Conservation (phyloP, 2,888 invertebrate species). For the Mylabris sibirica region DNA sequence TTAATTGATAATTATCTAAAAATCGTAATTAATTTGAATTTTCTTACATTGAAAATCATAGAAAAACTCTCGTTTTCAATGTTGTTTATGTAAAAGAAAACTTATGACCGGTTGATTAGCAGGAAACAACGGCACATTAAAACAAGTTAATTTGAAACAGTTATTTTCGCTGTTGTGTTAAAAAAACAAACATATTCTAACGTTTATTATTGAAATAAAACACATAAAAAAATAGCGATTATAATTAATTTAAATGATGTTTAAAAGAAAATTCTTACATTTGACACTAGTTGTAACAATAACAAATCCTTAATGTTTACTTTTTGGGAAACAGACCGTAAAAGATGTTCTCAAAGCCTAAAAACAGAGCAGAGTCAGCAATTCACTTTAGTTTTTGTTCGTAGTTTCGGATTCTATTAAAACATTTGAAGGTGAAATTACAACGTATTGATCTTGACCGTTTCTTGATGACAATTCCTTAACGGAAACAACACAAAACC, state of each 20-base stretch:
- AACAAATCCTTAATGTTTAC: background rate
- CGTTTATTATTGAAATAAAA: background rate
- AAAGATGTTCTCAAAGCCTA: background rate
- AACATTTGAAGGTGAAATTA: conserved; percentile 6
- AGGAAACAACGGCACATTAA: background rate
- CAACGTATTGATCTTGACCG: background rate
- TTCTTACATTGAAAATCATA: background rate
- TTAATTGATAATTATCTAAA: too few species aligned
- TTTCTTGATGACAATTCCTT: background rate
- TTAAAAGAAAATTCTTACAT: background rate
- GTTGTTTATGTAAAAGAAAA: background rate
- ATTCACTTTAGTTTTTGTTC: background rate
- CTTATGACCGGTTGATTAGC: background rate
- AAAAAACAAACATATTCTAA: background rate
- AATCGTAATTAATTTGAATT: too few species aligned
- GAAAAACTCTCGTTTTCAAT: background rate
- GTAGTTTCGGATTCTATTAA: background rate
- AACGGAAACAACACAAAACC: background rate
- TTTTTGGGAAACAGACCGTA: background rate
- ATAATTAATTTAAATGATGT: background rate
- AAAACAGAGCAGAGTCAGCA: background rate
- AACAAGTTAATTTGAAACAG: conserved; percentile 36
- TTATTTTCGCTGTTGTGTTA: conserved; percentile 32
- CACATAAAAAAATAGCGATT: background rate
- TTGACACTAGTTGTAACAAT: background rate